Base-by-base conservation (phyloP, 2,113 vertebrate species). In the Eptesicus fuscus region DNA sequence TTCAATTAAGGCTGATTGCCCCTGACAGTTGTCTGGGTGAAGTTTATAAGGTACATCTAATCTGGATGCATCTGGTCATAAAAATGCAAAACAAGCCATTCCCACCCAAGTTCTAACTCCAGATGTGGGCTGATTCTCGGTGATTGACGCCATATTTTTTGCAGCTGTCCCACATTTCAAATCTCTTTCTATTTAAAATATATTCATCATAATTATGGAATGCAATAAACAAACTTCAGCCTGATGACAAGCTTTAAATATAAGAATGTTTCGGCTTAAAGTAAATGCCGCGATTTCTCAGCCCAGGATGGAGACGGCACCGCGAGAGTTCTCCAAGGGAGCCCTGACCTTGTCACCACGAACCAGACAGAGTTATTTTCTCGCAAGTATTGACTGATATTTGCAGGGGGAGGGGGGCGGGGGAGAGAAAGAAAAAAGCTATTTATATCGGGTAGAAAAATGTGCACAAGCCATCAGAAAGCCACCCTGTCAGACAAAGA, bases 151-250 rank as follows among this genome's bases (percentile, higher is more conserved):
- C 94, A 90, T 88, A 95, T 87, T 97, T 95, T 96, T 95, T 97
- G 97, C 97, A 97, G 97, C 96, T 96, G 97, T 95, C 97, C 96
- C 93, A 93, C 96, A 96, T 97, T 97, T 97, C 88, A 95, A 96
- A 98, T 96, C 96, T 97, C 97, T 97, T 98, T 97, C 97, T 98
- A 98, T 98, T 98, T 98, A 97, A 98, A 98, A 97, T 96, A 96
- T 96, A 98, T 96, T 98, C 97, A 97, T 98, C 97, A 98, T 96
- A 97, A 97, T 97, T 97, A 97, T 97, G 97, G 97, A 97, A 97
- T 97, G 97, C 96, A 96, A 97, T 97, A 97, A 97, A 97, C 97
- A 97, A 97, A 97, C 96, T 97, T 96, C 97, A 92, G 95, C 96
- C 93, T 90, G 97, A 96, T 97, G 97, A 97, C 97, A 97, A 97